Evolutionary conservation across 2,113 vertebrate genomes (phyloP).

Genomic region (Telmatochromis sp.): DNA sequence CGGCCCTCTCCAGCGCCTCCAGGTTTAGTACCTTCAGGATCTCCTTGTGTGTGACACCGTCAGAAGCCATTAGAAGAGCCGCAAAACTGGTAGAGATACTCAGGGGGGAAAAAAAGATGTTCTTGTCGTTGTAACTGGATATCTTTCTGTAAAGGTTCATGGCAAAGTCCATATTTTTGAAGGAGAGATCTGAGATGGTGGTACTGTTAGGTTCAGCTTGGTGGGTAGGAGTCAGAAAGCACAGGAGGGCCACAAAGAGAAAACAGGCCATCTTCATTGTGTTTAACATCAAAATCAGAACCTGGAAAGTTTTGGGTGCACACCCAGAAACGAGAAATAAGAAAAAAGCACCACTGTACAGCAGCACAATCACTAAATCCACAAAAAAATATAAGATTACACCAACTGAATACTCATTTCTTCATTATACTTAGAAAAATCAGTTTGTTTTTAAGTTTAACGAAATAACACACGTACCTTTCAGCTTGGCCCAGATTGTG

Average conservation of each 20-base stretch:
- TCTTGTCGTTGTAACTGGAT: constrained; percentile 77
- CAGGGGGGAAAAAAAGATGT: constrained; percentile 84
- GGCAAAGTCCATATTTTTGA: constrained; percentile 79
- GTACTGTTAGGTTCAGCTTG: background rate
- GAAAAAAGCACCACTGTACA: background rate
- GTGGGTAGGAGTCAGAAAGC: constrained; percentile 11
- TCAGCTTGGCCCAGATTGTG: constrained; percentile 8
- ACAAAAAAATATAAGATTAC: background rate
- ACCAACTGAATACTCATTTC: background rate
- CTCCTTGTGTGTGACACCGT: constrained; percentile 70
- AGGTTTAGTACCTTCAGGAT: constrained; percentile 73
- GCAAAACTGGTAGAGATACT: constrained; percentile 77
- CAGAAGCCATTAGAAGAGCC: constrained; percentile 70
- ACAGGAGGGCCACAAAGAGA: constrained; percentile 29
- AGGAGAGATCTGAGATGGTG: constrained; percentile 71
- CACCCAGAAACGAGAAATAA: constrained; percentile 6
- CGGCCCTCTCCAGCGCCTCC: constrained; percentile 41
- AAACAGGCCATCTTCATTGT: constrained; percentile 42
- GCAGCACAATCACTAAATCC: background rate
- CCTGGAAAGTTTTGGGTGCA: background rate
- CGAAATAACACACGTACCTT: constrained; percentile 42
- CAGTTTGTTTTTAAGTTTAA: background rate
- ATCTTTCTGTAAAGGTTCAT: constrained; percentile 85
- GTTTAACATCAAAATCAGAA: background rate
- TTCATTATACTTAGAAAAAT: background rate